Percentiles rank a stretch among this genome's conserved stretches.
phyloP scores from a whole-genome alignment of 2,888 invertebrate species.

The Sthenelais limicola region DNA sequence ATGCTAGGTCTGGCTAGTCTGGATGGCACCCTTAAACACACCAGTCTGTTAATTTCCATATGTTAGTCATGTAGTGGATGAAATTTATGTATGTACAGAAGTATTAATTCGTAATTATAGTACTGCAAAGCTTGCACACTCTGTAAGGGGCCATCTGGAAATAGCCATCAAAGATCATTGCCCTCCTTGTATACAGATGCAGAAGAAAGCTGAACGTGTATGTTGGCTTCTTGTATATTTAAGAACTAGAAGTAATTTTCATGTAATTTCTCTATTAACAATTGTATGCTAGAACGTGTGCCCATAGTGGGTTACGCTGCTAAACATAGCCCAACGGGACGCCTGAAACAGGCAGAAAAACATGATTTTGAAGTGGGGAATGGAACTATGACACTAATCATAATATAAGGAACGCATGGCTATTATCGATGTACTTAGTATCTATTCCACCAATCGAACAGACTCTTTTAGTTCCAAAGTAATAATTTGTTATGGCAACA shows the following conservation, averaged over 20 bases:
- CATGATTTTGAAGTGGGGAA: constrained; percentile 36
- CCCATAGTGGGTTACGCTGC: constrained; percentile 37
- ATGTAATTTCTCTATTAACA: constrained; percentile 35
- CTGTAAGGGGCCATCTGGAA: constrained; percentile 11
- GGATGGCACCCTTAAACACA: constrained; percentile 24
- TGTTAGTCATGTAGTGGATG: constrained; percentile 30
- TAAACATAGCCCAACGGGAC: constrained; percentile 32
- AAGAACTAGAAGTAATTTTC: constrained; percentile 38
- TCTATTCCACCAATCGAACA: constrained; percentile 37
- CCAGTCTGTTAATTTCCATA: constrained; percentile 33
- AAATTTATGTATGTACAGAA: constrained; percentile 35
- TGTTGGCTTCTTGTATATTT: constrained; percentile 42
- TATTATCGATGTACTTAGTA: constrained; percentile 41
- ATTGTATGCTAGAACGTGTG: constrained; percentile 37
- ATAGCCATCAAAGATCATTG: neutral
- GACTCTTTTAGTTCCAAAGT: constrained; percentile 33
- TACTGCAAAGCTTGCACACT: constrained; percentile 27
- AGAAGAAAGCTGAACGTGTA: constrained; percentile 35
- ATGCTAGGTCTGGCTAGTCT: constrained; percentile 31
- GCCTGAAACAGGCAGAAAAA: constrained; percentile 16
- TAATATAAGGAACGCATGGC: constrained; percentile 37
- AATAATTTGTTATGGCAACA: constrained; percentile 30
- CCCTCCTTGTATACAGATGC: constrained; percentile 36
- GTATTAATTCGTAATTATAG: constrained; percentile 28
- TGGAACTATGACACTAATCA: constrained; percentile 14